Percentiles rank a stretch among this genome's conserved stretches.
Conservation (phyloP, 2,888 invertebrate species). For the Acanthoscelides obtectus region DNA sequence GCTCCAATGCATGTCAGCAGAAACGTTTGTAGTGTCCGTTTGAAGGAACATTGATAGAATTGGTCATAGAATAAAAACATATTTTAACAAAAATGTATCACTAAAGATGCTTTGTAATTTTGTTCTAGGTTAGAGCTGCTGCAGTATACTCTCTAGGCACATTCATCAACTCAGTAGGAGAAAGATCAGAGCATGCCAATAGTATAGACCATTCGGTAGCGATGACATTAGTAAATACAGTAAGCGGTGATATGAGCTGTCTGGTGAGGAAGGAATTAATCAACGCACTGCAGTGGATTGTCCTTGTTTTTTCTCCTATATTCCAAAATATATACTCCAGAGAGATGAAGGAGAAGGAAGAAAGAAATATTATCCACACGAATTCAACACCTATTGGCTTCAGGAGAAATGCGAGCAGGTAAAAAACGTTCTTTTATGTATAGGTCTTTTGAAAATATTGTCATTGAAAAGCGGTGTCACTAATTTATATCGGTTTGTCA, state of each 20-base stretch:
- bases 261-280: constrained; percentile 84
- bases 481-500: too few species aligned
- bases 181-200: constrained; percentile 88
- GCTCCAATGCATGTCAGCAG: too few species aligned
- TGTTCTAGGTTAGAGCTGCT: constrained; percentile 78
- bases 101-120: background rate
- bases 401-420: constrained; percentile 40
- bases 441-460: too few species aligned
- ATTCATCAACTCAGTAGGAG: constrained; percentile 78
- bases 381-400: constrained; percentile 26
- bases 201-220: constrained; percentile 91
- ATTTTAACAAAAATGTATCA: too few species aligned
- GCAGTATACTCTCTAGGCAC: constrained; percentile 93
- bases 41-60: too few species aligned
- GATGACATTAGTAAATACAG: constrained; percentile 74
- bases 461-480: too few species aligned
- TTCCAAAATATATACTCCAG: constrained; percentile 76
- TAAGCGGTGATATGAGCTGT: constrained; percentile 75
- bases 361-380: constrained; percentile 11
- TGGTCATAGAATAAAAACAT: too few species aligned
- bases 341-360: constrained; percentile 45
- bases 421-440: constrained; percentile 6
- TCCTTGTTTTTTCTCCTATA: constrained; percentile 81
- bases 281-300: constrained; percentile 81
- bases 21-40: too few species aligned